Evolutionary conservation across 2,888 invertebrate species (phyloP).

Genomic region (Drosophila testacea): DNA sequence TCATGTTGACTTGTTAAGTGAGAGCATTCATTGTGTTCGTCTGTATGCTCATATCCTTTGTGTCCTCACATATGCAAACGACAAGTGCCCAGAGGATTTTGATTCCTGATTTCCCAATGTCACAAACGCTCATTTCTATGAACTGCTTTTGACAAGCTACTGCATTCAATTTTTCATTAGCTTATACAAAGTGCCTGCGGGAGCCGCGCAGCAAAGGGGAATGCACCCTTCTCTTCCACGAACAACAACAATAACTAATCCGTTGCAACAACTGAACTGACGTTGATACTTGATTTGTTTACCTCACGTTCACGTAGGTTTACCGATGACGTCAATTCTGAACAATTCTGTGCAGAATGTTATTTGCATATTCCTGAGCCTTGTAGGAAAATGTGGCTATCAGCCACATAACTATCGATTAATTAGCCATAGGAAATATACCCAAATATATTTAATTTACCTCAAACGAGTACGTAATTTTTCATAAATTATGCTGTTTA

Average conservation of each 20-base stretch:
- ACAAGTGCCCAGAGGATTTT: slow-evolving; percentile 31
- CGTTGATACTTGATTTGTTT: slow-evolving; percentile 40
- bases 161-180: slow-evolving; percentile 65
- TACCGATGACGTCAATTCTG: slow-evolving; percentile 27
- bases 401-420: background rate
- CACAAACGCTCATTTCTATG: slow-evolving; percentile 1
- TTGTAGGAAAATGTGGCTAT: background rate
- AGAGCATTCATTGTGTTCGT: slow-evolving; percentile 13
- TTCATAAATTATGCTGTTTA: too few species aligned
- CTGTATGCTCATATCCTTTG: slow-evolving; percentile 20
- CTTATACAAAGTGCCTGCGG: slow-evolving; percentile 4
- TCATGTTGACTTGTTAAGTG: slow-evolving; percentile 65
- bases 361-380: background rate
- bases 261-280: slow-evolving; percentile 8
- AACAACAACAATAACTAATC: slow-evolving; percentile 16
- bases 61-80: slow-evolving; percentile 57
- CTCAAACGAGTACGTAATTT: too few species aligned
- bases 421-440: too few species aligned
- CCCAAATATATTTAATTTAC: too few species aligned
- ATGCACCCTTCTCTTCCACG: too few species aligned
- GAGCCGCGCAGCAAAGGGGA: background rate
- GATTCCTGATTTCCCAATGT: slow-evolving; percentile 3
- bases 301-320: slow-evolving; percentile 15
- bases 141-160: slow-evolving; percentile 26
- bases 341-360: background rate